Evolutionary conservation across 2,797 vertebrate species (phyloP).

Genomic region (Echiichthys vipera): DNA sequence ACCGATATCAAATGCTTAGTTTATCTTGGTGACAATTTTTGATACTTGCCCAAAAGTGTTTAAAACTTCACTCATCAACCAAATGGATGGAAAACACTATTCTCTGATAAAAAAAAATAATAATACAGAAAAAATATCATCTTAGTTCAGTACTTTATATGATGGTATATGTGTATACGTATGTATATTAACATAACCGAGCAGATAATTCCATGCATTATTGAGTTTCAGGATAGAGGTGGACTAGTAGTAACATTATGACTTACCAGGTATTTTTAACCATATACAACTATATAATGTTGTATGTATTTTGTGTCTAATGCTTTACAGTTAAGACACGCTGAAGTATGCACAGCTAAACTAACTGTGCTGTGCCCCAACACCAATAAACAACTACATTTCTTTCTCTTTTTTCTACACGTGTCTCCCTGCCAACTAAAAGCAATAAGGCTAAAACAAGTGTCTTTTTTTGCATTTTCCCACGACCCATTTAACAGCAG

Average conservation of each 20-base stretch:
- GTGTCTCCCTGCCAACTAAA: slow-evolving; percentile 5
- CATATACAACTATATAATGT: background rate
- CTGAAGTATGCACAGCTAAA: background rate
- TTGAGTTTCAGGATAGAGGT: background rate
- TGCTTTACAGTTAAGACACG: background rate
- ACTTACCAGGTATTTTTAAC: background rate
- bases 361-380: background rate
- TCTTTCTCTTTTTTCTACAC: background rate
- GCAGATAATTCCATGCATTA: background rate
- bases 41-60: background rate
- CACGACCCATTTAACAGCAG: slow-evolving; percentile 55
- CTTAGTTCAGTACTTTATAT: background rate
- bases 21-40: slow-evolving; percentile 7
- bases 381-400: background rate
- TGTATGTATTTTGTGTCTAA: background rate
- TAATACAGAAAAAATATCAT: background rate
- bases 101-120: background rate
- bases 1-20: slow-evolving; percentile 9
- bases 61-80: slow-evolving; percentile 10
- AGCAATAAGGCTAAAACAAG: slow-evolving; percentile 32
- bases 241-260: background rate
- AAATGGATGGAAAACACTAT: background rate
- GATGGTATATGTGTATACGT: background rate
- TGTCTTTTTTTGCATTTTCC: slow-evolving; percentile 47
- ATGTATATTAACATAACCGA: background rate